phyloP scores from a whole-genome alignment of 1,140 invertebrate genomes.

The Drosophila trapezifrons region DNA sequence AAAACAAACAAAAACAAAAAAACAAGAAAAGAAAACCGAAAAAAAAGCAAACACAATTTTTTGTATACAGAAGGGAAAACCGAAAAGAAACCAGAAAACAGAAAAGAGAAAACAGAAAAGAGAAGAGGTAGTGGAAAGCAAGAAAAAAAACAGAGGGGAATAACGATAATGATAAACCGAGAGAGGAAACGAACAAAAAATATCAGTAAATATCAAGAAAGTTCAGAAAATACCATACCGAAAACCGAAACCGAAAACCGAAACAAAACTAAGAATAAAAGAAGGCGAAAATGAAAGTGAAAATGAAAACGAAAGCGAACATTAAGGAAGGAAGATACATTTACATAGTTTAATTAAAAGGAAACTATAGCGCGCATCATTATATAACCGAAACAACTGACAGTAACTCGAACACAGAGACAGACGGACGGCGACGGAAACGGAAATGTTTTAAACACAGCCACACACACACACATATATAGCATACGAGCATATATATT shows the following conservation, averaged over 20 bases:
- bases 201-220: conserved; percentile 79
- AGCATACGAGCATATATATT: conserved; percentile 48
- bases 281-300: too few species aligned
- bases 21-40: conserved; percentile 33
- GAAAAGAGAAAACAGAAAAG: conserved; percentile 33
- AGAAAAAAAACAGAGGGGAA: conserved; percentile 7
- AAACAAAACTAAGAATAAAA: not conserved
- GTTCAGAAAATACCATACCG: conserved; percentile 61
- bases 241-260: conserved; percentile 49
- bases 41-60: conserved; percentile 52
- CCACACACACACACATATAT: conserved; percentile 41
- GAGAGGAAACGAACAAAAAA: conserved; percentile 63
- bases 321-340: conserved; percentile 32
- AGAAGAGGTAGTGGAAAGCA: conserved; percentile 29
- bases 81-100: conserved; percentile 35
- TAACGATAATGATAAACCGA: conserved; percentile 36
- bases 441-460: conserved; percentile 49
- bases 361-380: conserved; percentile 68
- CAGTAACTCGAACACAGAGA: conserved; percentile 15
- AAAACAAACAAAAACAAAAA: conserved; percentile 34
- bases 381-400: conserved; percentile 54
- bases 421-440: conserved; percentile 22
- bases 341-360: conserved; percentile 67
- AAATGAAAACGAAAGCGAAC: conserved; percentile 9
- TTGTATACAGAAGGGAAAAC: conserved; percentile 54